Base-by-base conservation (phyloP, 2,113 vertebrate species). In the Entelurus aequoreus region DNA sequence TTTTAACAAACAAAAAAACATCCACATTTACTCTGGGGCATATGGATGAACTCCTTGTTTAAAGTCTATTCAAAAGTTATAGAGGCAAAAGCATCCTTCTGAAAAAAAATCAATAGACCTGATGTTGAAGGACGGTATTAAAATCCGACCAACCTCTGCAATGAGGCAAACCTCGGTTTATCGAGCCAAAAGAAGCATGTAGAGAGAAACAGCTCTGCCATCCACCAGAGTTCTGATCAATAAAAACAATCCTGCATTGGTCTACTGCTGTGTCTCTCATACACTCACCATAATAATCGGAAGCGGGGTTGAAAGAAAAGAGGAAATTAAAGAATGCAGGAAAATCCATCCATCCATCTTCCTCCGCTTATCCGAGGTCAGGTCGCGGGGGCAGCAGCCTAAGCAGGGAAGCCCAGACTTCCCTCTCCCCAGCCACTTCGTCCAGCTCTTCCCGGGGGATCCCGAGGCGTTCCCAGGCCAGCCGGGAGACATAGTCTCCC, bases 31-130 rank as follows among this genome's bases (percentile, higher is more conserved):
- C 85, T 87, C 83, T 71, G 51, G 82, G 85, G 81, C 72, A 76
- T 80, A 71, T 76, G 78, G 77, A 78, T 75, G 76, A 80, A 81
- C 79, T 84, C 80, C 86, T 85, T 86, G 83, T 85, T 86, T 81
- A 78, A 84, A 85, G 72, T 82, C 66, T 79, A 81, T 81, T 86
- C 81, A 70, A 85, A 86, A 86, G 77, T 84, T 78, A 81, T 78
- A 62, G 78, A 80, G 76, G 74, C 55, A 81, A 84, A 81, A 83
- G 84, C 82, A 86, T 83, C 84, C 78, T 81, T 78, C 74, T 78
- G 75, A 88, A 83, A 40, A 80, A 63, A 82, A 86, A 88, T 88
- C 85, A 78, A 87, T 85, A 80, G 50, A 66, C 68, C 75, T 79
- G 76, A 82, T 85, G 83, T 88, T 79, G 73, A 77, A 81, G 74